These are phyloP conservation scores for Enteromius viviparus DNA, from an alignment of 2,797 vertebrate species.

Conservation along the genomic window DNA sequence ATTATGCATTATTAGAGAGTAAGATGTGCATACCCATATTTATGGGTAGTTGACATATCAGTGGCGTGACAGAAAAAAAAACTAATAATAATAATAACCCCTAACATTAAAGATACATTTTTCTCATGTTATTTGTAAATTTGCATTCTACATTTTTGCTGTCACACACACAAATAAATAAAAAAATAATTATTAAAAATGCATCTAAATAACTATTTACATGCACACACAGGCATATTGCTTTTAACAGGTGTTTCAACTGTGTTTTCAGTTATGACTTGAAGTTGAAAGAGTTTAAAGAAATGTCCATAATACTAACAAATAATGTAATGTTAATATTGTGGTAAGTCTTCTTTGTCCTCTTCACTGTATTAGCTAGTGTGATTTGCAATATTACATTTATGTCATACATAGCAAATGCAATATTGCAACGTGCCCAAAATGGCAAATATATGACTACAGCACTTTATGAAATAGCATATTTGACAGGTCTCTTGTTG, in stretches of 20 bases:
- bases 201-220: background rate
- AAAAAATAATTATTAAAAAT: too few species aligned
- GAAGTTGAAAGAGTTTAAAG: background rate
- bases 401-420: background rate
- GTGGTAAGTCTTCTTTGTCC: background rate
- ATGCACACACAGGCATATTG: background rate
- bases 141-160: too few species aligned
- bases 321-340: background rate
- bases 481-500: conserved; percentile 8
- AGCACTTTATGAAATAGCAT: background rate
- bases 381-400: background rate
- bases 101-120: too few species aligned
- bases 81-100: too few species aligned
- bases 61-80: too few species aligned
- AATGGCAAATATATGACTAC: background rate
- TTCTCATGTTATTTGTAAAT: too few species aligned
- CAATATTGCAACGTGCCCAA: background rate
- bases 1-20: background rate
- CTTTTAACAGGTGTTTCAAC: background rate
- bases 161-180: too few species aligned
- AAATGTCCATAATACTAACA: background rate
- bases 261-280: background rate
- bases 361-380: background rate
- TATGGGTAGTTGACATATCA: too few species aligned
- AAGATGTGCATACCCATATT: background rate